Conservation (phyloP, 2,888 invertebrate genomes). For the Poecilobothrus nobilitatus region DNA sequence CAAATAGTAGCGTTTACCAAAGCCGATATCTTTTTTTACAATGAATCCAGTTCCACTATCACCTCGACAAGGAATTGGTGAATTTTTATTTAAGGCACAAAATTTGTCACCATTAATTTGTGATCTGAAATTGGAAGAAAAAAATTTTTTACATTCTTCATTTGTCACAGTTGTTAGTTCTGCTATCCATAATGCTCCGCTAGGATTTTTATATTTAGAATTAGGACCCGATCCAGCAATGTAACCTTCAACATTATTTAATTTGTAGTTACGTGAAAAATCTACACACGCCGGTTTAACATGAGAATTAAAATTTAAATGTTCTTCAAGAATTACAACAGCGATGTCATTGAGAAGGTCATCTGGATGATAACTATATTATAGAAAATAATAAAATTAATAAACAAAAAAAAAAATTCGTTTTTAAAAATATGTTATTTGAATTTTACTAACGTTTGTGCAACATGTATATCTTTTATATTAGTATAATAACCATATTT, state of each 20-base stretch:
- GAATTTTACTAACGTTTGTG: neutral
- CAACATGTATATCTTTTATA: conserved; percentile 22
- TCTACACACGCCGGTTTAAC: conserved; percentile 40
- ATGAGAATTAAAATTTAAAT: conserved; percentile 30
- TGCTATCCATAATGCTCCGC: conserved; percentile 21
- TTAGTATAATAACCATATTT: conserved; percentile 20
- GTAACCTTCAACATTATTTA: conserved; percentile 17
- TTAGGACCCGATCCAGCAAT: conserved; percentile 28
- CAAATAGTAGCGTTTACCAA: too few relatives aligned
- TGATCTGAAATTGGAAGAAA: conserved; percentile 18
- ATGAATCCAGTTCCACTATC: conserved; percentile 34
- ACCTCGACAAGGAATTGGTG: conserved; percentile 27
- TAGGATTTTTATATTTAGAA: conserved; percentile 16
- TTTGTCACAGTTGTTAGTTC: conserved; percentile 23
- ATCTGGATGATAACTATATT: too few relatives aligned
- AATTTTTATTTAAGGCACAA: conserved; percentile 29
- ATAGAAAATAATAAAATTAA: too few relatives aligned
- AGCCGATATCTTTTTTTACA: neutral
- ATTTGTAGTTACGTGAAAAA: conserved; percentile 22
- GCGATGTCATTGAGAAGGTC: conserved; percentile 33
- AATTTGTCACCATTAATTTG: conserved; percentile 34
- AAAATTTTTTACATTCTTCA: conserved; percentile 22
- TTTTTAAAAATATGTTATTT: too few relatives aligned
- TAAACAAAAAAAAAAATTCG: too few relatives aligned
- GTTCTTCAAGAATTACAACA: conserved; percentile 30